Evolutionary conservation across 2,113 vertebrate genomes (phyloP).

Genomic region (Tragelaphus strepsiceros): DNA sequence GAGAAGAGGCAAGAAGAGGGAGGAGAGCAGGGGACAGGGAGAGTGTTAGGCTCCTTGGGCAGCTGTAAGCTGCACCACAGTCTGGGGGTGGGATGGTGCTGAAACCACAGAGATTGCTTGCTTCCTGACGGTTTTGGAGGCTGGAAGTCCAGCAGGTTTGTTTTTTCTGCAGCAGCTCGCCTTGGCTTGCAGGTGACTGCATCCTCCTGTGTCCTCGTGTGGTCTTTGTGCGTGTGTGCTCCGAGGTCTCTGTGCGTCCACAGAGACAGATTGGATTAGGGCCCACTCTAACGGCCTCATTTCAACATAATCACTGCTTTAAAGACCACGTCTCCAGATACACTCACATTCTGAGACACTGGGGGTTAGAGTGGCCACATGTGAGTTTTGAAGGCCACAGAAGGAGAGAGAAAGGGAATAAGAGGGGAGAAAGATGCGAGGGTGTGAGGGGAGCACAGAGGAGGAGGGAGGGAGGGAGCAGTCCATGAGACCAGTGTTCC

Average conservation of each 20-base stretch:
- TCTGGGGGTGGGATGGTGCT: neutral
- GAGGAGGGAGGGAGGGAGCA: neutral
- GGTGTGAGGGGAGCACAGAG: neutral
- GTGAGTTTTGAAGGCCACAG: neutral
- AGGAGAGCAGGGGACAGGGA: neutral
- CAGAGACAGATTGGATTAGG: neutral
- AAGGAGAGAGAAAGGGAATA: neutral
- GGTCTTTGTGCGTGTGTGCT: neutral
- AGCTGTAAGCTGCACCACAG: neutral
- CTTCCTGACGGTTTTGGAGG: neutral
- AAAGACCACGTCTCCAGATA: neutral
- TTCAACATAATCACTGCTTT: neutral
- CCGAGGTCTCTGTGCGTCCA: neutral
- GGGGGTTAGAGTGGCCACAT: neutral
- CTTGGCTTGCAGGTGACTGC: neutral
- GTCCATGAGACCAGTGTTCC: no score
- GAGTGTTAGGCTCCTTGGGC: rapidly evolving
- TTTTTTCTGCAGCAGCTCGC: neutral
- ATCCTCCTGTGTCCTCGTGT: neutral
- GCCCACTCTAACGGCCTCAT: neutral
- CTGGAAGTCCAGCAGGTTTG: neutral
- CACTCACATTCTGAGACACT: neutral
- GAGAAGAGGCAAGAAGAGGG: neutral
- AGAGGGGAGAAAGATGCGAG: neutral
- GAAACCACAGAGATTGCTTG: neutral